Evolutionary conservation across 2,113 vertebrate genomes (phyloP).

Genomic region (Clarias batrachus): DNA sequence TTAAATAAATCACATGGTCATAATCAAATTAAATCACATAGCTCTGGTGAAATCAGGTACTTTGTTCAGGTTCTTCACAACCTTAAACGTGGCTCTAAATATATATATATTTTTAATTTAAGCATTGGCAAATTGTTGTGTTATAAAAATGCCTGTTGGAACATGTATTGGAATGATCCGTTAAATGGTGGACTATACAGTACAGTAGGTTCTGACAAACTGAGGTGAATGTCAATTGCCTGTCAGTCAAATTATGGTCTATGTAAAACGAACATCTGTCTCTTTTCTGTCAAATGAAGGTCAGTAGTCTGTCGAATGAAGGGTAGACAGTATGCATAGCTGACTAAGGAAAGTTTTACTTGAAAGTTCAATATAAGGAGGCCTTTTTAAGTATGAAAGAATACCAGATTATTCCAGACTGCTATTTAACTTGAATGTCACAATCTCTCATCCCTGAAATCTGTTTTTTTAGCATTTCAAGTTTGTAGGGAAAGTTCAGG

Average conservation of each 20-base stretch:
- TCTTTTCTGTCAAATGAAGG: neutral
- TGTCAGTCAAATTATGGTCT: neutral
- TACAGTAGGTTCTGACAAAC: neutral
- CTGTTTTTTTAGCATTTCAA: slow-evolving; percentile 3
- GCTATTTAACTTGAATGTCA: slow-evolving; percentile 5
- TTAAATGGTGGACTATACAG: neutral
- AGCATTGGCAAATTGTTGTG: neutral
- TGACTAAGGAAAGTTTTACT: neutral
- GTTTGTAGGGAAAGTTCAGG: neutral
- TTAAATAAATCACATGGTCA: no score
- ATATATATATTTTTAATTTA: no score
- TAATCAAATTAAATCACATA: no score
- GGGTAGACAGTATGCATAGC: neutral
- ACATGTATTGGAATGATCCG: neutral
- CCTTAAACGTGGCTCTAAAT: no score
- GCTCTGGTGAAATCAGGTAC: no score
- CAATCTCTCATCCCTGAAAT: slow-evolving; percentile 15
- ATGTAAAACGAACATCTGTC: neutral
- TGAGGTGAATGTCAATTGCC: neutral
- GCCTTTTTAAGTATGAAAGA: neutral
- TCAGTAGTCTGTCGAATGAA: neutral
- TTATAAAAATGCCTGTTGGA: neutral
- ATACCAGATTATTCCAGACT: neutral
- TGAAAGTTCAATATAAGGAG: neutral
- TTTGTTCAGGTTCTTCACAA: no score